Evolutionary conservation across 2,797 vertebrate species (phyloP).

Genomic region (Melanotaenia boesemani): DNA sequence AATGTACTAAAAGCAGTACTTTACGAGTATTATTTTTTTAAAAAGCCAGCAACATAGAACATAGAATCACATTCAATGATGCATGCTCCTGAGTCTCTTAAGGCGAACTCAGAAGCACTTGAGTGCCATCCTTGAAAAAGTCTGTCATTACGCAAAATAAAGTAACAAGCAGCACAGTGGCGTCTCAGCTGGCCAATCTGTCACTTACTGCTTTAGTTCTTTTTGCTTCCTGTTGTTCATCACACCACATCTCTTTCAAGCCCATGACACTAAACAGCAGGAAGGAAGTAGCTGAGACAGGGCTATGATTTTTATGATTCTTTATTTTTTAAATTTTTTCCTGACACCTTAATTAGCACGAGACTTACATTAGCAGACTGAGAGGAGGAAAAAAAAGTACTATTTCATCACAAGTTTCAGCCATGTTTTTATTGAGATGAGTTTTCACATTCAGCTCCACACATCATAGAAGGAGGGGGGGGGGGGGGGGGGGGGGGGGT

Average conservation of each 20-base stretch:
- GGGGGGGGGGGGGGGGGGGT: neutral
- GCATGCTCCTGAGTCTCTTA: conserved; percentile 30
- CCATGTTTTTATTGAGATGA: neutral
- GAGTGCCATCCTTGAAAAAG: conserved; percentile 23
- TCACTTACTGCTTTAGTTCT: conserved; percentile 13
- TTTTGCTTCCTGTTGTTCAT: conserved; percentile 40
- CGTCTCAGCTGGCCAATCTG: conserved; percentile 28
- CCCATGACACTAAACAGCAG: conserved; percentile 30
- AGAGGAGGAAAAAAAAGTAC: neutral
- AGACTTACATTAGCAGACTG: conserved; percentile 2
- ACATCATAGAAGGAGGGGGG: neutral
- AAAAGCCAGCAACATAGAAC: neutral
- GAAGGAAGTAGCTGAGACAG: conserved; percentile 14
- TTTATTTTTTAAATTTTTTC: neutral
- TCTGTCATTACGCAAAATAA: conserved; percentile 22
- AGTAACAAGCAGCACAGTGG: conserved; percentile 11
- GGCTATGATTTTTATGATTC: conserved; percentile 27
- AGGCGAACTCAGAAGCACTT: conserved; percentile 38
- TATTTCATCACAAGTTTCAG: neutral
- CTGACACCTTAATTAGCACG: conserved; percentile 33
- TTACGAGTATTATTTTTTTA: neutral
- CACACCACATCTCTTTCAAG: conserved; percentile 30
- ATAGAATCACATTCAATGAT: conserved; percentile 6
- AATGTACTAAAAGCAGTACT: neutral
- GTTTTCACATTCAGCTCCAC: neutral